Base-by-base conservation (phyloP, 2,797 vertebrate genomes). In the Amblyopsis hoosieri region DNA sequence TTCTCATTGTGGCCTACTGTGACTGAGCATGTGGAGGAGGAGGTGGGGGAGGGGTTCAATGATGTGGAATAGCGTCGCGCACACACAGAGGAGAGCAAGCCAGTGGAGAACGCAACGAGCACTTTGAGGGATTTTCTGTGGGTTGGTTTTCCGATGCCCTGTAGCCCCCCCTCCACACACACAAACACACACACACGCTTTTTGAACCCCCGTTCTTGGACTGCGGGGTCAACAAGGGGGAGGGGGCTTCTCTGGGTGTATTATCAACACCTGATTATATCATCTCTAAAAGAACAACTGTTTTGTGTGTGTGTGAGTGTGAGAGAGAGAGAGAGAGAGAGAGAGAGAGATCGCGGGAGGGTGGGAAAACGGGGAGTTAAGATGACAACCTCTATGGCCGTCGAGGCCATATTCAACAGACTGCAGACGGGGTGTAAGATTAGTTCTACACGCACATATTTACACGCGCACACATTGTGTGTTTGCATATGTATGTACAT, bases 381-480 rank as follows among this genome's bases (percentile, higher is more conserved):
- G 75, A 66, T 75, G 76, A 86, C 76, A 77, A 89, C 80, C 80
- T 84, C 76, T 75, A 89, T 79, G 72, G 71, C 75, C 70, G 81
- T 69, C 67, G 83, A 85, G 84, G 86, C 80, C 78, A 85, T 89
- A 86, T 84, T 81, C 57, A 80, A 80, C 64, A 89, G 82, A 88
- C 85, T 86, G 74, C 72, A 80, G 89, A 92, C 89, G 86, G 90
- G 90, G 90, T 92, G 91, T 92, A 89, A 84, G 86, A 92, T 71
- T 85, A 90, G 90, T 79, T 90, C 72, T 91, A 88, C 89, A 92
- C 87, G 85, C 89, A 91, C 90, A 91, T 87, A 85, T 90, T 88
- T 90, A 91, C 89, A 90, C 88, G 82, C 84, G 69, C 88, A 90
- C 88, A 90, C 79, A 62, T 64, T 67, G 83, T 90, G 87, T 89